phyloP scores from a whole-genome alignment of 2,797 vertebrate genomes.

The Anguilla obscura region DNA sequence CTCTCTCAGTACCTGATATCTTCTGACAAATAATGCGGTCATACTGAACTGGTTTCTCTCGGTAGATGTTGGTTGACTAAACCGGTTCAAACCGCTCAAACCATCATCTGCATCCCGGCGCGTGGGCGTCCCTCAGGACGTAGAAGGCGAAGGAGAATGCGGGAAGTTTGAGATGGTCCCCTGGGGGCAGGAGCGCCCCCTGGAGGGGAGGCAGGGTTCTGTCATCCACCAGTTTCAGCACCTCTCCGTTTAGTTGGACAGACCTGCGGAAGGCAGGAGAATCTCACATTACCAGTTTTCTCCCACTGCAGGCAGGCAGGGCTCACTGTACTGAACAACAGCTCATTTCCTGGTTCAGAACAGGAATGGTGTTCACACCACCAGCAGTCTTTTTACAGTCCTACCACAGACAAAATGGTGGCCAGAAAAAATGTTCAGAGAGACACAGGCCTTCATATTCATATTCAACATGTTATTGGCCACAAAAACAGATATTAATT shows the following conservation, averaged over 20 bases:
- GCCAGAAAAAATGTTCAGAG: not conserved
- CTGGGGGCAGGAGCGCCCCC: constrained; percentile 63
- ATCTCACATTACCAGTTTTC: not conserved
- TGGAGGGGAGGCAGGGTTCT: constrained; percentile 75
- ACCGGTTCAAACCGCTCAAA: no score
- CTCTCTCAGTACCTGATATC: not conserved
- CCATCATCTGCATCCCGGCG: constrained; percentile 72
- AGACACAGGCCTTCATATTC: not conserved
- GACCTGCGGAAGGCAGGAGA: constrained; percentile 63
- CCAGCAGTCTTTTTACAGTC: not conserved
- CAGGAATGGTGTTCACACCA: not conserved
- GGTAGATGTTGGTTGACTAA: not conserved
- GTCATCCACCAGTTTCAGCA: constrained; percentile 85
- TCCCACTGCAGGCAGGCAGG: not conserved
- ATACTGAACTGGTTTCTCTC: not conserved
- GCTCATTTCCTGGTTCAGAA: not conserved
- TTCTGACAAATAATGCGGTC: not conserved
- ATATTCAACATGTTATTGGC: not conserved
- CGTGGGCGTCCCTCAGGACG: constrained; percentile 76
- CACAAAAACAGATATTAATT: no score
- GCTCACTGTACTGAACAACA: not conserved
- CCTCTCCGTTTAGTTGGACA: constrained; percentile 76
- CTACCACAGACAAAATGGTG: not conserved
- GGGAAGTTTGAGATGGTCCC: constrained; percentile 75
- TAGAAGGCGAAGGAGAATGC: constrained; percentile 85